phyloP scores from a whole-genome alignment of 2,797 vertebrate genomes.

The Oreortyx pictus region DNA sequence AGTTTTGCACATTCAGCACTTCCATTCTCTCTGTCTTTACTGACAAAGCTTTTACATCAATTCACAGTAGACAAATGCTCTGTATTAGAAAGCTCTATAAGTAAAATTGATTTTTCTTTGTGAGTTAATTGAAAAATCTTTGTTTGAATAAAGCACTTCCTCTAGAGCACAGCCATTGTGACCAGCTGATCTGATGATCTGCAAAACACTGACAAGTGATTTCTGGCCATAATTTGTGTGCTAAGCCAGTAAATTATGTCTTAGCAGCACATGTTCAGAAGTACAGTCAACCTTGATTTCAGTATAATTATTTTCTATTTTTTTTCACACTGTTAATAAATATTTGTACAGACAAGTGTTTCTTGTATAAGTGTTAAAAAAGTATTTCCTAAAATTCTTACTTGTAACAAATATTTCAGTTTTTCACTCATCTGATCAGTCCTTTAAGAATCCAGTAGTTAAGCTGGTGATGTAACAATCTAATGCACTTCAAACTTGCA shows the following conservation, averaged over 20 bases:
- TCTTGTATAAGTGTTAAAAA: not conserved
- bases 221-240: not conserved
- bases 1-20: constrained; percentile 12
- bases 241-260: not conserved
- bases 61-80: constrained; percentile 7
- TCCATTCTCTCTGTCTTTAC: not conserved
- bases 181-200: constrained; percentile 7
- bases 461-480: constrained; percentile 36
- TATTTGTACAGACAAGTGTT: not conserved
- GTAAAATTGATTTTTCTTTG: not conserved
- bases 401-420: not conserved
- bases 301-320: not conserved
- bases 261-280: constrained; percentile 1
- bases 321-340: not conserved
- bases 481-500: constrained; percentile 6
- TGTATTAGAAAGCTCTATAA: not conserved
- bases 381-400: not conserved
- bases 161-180: constrained; percentile 7
- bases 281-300: not conserved
- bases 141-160: constrained; percentile 34
- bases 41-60: not conserved
- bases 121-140: constrained; percentile 28
- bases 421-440: not conserved
- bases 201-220: not conserved
- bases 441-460: not conserved